Evolutionary conservation across 2,797 vertebrate species (phyloP).

Genomic region (Oryzias sinensis): DNA sequence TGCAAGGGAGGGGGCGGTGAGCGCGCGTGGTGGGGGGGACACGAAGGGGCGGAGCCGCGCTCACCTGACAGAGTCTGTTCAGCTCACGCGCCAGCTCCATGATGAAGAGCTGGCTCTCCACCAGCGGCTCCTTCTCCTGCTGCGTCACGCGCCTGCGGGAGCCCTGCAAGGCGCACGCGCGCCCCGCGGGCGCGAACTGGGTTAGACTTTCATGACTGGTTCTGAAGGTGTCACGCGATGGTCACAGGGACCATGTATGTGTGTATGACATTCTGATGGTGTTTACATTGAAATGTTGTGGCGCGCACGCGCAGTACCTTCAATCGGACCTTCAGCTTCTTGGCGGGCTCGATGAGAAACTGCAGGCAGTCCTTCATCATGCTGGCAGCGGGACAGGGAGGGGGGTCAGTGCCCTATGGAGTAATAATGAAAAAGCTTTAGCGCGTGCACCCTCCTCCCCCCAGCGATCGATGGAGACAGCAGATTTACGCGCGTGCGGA

Average conservation of each 20-base stretch:
- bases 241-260: no score
- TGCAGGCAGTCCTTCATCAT: conserved; percentile 83
- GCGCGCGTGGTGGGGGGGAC: no score
- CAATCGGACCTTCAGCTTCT: conserved; percentile 79
- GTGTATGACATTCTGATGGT: no score
- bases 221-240: no score
- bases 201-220: no score
- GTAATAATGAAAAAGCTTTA: conserved; percentile 53
- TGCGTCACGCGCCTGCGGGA: conserved; percentile 54
- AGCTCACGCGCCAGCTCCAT: conserved; percentile 81
- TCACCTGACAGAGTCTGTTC: conserved; percentile 77
- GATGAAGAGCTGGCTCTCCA: conserved; percentile 78
- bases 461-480: conserved; percentile 50
- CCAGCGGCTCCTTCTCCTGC: conserved; percentile 73
- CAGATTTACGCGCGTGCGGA: conserved; percentile 43
- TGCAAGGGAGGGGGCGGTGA: conserved; percentile 12
- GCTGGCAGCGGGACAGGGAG: conserved; percentile 47
- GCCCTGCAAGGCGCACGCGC: no score
- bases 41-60: background rate
- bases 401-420: conserved; percentile 50
- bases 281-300: conserved; percentile 62
- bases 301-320: conserved; percentile 59
- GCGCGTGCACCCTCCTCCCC: conserved; percentile 31
- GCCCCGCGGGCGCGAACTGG: no score
- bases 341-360: conserved; percentile 80